These are phyloP conservation scores for Rhysida immarginata DNA, from an alignment of 1,140 invertebrate species.

Conservation along the genomic window DNA sequence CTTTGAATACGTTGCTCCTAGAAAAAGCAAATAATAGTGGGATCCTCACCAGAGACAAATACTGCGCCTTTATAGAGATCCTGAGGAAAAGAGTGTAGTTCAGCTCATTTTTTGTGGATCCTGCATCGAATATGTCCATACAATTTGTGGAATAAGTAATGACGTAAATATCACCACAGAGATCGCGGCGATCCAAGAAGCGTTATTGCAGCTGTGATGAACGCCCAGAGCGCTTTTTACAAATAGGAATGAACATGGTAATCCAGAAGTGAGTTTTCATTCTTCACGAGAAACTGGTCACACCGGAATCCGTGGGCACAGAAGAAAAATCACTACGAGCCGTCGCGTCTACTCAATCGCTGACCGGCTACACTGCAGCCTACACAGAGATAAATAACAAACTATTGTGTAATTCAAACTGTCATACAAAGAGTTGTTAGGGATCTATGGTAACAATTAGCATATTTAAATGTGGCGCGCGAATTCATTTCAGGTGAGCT, in stretches of 20 bases:
- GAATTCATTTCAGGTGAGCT: no score
- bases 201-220: background rate
- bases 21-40: background rate
- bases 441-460: no score
- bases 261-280: background rate
- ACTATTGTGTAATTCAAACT: conserved; percentile 1
- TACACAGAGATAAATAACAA: background rate
- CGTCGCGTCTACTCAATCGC: conserved; percentile 2
- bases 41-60: conserved; percentile 1
- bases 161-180: background rate
- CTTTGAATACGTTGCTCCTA: conserved; percentile 3
- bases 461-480: no score
- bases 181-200: background rate
- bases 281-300: background rate
- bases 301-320: conserved; percentile 1
- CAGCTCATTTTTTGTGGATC: conserved; percentile 4
- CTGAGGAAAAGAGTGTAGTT: background rate
- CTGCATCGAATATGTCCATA: background rate
- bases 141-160: conserved; percentile 4
- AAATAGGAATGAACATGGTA: background rate
- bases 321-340: background rate
- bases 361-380: background rate
- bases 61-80: conserved; percentile 3
- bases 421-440: no score
- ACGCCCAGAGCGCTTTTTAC: background rate